Conservation (phyloP, 2,113 vertebrate species). For the Trematocara stigmaticum region DNA sequence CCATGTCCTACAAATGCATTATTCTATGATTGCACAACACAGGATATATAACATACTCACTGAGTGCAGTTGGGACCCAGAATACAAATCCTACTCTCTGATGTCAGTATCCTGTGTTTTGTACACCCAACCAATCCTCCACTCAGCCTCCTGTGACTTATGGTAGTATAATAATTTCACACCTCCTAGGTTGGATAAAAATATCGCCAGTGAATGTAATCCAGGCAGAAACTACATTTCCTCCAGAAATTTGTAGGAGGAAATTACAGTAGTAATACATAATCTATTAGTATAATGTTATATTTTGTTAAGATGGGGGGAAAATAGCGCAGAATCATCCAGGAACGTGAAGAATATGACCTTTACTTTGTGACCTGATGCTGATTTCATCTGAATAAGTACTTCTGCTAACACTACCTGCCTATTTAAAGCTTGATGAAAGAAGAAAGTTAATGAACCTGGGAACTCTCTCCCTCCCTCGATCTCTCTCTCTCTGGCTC, state of each 20-base stretch:
- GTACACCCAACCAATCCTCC: neutral
- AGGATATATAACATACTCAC: neutral
- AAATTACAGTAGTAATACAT: neutral
- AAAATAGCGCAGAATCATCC: neutral
- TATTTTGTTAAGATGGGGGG: neutral
- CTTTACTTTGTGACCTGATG: neutral
- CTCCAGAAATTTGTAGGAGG: neutral
- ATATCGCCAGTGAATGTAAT: neutral
- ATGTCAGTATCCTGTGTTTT: neutral
- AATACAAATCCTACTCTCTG: neutral
- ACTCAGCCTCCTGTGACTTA: neutral
- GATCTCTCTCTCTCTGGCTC: neutral
- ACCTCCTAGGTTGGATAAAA: neutral
- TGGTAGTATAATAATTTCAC: neutral
- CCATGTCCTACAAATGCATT: neutral
- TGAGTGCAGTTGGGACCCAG: neutral
- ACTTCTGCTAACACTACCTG: neutral
- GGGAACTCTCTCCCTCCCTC: neutral
- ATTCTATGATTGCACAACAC: neutral
- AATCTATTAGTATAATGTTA: neutral
- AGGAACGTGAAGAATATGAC: neutral
- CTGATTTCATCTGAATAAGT: neutral
- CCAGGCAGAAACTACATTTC: neutral
- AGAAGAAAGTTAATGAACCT: slow-evolving; percentile 15
- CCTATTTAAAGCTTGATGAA: slow-evolving; percentile 24